A percentile compares a stretch with the other conserved stretches of the same genome.
phyloP scores from a whole-genome alignment of 2,888 invertebrate genomes.

The Harmothoe impar region DNA sequence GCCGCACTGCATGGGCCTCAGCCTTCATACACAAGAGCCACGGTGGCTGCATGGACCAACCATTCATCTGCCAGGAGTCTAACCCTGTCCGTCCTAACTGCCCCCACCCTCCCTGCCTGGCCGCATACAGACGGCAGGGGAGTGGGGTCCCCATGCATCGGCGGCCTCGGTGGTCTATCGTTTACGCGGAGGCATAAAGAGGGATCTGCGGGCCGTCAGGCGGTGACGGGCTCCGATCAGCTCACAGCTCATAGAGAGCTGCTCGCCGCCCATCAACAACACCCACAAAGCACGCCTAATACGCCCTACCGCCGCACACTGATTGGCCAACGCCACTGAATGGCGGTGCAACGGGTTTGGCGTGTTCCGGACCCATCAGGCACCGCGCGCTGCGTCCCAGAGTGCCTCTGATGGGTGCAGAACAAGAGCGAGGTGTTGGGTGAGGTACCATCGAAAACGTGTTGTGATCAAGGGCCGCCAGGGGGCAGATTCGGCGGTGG shows the following conservation, averaged over 20 bases:
- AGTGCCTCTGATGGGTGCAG: background rate
- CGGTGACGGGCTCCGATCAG: conserved; percentile 17
- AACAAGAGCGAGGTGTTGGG: background rate
- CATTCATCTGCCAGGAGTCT: too few species aligned
- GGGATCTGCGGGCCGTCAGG: conserved; percentile 20
- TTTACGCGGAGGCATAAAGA: background rate
- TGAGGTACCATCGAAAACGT: background rate
- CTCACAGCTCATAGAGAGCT: conserved; percentile 23
- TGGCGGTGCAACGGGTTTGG: background rate
- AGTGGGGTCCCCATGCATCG: too few species aligned
- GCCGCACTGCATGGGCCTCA: too few species aligned
- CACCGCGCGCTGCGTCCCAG: background rate
- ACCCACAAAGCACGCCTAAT: conserved; percentile 17
- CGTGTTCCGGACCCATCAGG: conserved; percentile 1
- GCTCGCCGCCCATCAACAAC: background rate
- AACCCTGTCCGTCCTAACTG: too few species aligned
- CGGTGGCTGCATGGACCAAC: too few species aligned
- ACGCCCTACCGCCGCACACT: background rate
- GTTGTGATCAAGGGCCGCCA: background rate
- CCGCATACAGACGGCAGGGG: too few species aligned
- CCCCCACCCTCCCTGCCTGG: too few species aligned
- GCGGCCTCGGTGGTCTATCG: background rate
- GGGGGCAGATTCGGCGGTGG: background rate
- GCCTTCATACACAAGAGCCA: too few species aligned
- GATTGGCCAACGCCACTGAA: background rate